Evolutionary conservation across 2,113 vertebrate species (phyloP).

Genomic region (Hystrix brachyura): DNA sequence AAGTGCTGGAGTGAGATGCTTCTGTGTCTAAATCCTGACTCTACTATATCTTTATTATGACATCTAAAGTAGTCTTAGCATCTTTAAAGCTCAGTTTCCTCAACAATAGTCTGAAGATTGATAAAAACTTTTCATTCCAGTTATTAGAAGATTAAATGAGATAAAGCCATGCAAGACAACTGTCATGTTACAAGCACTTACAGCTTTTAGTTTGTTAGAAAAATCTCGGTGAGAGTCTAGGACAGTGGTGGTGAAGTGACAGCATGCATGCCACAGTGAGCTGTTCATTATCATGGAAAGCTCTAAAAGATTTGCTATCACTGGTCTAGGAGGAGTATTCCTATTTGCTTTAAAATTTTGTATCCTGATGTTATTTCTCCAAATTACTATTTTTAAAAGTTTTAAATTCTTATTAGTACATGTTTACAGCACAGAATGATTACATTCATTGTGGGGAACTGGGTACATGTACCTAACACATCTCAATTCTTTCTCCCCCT

Average conservation of each 20-base stretch:
- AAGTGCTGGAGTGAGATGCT: not conserved
- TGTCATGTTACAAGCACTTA: slow-evolving; percentile 5
- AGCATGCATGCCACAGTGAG: not conserved
- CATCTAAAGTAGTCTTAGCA: not conserved
- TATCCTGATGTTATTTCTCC: slow-evolving; percentile 31
- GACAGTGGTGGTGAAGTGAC: not conserved
- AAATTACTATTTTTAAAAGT: slow-evolving; percentile 22
- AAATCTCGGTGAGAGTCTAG: not conserved
- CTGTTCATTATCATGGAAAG: not conserved
- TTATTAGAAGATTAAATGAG: slow-evolving; percentile 46
- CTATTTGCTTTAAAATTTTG: slow-evolving; percentile 26
- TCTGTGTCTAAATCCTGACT: not conserved
- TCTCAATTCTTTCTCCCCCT: not conserved
- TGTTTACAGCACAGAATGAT: not conserved
- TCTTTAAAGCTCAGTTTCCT: not conserved
- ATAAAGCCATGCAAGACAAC: not conserved
- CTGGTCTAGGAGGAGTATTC: not conserved
- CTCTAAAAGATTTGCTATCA: not conserved
- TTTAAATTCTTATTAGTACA: not conserved
- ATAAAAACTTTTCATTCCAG: not conserved
- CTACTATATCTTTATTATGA: not conserved
- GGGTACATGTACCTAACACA: not conserved
- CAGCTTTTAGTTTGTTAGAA: slow-evolving; percentile 46
- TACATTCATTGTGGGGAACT: not conserved
- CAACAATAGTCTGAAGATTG: slow-evolving; percentile 6